A percentile compares a stretch with the other conserved stretches of the same genome.
These are phyloP conservation scores for Sarcophaga subvicina DNA, from an alignment of 2,888 invertebrate genomes.

Conservation along the genomic window DNA sequence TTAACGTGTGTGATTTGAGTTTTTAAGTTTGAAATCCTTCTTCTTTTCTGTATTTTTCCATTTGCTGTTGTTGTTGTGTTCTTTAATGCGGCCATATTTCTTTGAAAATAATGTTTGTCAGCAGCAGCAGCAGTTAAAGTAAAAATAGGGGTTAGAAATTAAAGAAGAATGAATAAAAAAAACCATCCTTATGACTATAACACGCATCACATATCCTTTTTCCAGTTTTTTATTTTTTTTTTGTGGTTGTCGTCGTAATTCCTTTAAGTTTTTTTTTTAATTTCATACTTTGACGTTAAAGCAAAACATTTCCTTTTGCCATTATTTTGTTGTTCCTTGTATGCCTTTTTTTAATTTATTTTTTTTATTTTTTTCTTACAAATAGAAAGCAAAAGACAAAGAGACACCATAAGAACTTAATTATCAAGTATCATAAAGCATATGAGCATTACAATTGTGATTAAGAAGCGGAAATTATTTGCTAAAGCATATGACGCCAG, in stretches of 20 bases:
- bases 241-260: background rate
- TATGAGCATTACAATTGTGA: slow-evolving; percentile 8
- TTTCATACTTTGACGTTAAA: slow-evolving; percentile 45
- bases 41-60: background rate
- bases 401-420: background rate
- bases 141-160: slow-evolving; percentile 5
- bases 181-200: background rate
- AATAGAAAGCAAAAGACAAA: background rate
- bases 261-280: background rate
- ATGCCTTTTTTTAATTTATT: background rate
- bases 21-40: slow-evolving; percentile 33
- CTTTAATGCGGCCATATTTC: slow-evolving; percentile 38
- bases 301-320: slow-evolving; percentile 31
- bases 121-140: background rate
- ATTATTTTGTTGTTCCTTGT: slow-evolving; percentile 3
- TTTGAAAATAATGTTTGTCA: slow-evolving; percentile 18
- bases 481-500: background rate
- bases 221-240: background rate
- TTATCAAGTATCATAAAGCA: slow-evolving; percentile 3
- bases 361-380: background rate
- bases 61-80: background rate
- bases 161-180: slow-evolving; percentile 18
- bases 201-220: slow-evolving; percentile 45
- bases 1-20: slow-evolving; percentile 2
- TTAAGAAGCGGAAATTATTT: background rate